phyloP scores from a whole-genome alignment of 2,888 invertebrate species.

The Oscheius sp. region DNA sequence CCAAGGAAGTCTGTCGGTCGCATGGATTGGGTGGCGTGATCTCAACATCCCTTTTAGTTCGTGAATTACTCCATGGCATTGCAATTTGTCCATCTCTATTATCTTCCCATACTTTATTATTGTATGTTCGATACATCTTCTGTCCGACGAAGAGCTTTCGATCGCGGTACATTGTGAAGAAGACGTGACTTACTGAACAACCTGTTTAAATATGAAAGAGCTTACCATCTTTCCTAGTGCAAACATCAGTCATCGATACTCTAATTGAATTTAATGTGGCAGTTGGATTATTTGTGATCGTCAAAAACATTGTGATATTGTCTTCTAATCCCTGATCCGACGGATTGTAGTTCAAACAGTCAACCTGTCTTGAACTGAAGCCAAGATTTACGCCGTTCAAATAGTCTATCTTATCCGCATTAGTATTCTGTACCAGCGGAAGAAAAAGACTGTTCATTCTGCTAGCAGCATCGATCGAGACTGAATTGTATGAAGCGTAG shows the following conservation, averaged over 20 bases:
- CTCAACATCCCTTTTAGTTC: constrained; percentile 5
- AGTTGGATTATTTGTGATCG: background rate
- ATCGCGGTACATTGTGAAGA: constrained; percentile 44
- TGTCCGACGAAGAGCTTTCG: constrained; percentile 44
- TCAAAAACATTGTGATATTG: constrained; percentile 24
- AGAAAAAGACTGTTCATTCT: constrained; percentile 5
- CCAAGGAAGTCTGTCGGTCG: constrained; percentile 24
- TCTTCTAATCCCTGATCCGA: constrained; percentile 39
- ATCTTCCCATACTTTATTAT: constrained; percentile 11
- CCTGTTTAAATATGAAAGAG: background rate
- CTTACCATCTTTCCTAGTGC: too few relatives aligned
- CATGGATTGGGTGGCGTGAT: constrained; percentile 29
- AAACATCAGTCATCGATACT: constrained; percentile 2
- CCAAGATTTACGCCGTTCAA: constrained; percentile 27
- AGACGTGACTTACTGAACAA: constrained; percentile 36
- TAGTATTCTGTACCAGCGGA: constrained; percentile 31
- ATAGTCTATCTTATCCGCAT: constrained; percentile 11
- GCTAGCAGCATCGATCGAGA: background rate
- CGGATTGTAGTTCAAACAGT: background rate
- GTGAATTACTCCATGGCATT: background rate
- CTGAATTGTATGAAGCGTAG: background rate
- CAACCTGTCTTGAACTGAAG: constrained; percentile 11
- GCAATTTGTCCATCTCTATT: background rate
- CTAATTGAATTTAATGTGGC: constrained; percentile 1
- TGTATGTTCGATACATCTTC: constrained; percentile 34